A percentile compares a stretch with the other conserved stretches of the same genome.
phyloP scores from a whole-genome alignment of 2,888 invertebrate species.

The Aspidapion aeneum region DNA sequence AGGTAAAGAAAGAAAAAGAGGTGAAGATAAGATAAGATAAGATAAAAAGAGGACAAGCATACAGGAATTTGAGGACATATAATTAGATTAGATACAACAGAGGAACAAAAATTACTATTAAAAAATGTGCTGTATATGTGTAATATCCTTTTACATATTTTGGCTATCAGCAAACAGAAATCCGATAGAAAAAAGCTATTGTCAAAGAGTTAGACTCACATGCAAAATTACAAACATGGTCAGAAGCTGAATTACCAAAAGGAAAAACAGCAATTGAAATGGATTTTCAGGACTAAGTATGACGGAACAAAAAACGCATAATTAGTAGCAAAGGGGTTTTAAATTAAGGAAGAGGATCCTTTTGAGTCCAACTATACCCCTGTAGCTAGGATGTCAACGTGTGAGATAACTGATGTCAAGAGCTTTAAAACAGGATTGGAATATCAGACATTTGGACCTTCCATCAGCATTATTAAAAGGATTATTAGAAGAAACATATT shows the following conservation, averaged over 20 bases:
- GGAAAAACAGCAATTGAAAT: too few relatives aligned
- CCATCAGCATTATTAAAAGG: too few relatives aligned
- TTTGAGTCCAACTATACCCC: too few relatives aligned
- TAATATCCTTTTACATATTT: neutral
- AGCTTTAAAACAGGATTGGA: too few relatives aligned
- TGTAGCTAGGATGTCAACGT: too few relatives aligned
- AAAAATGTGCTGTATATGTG: neutral
- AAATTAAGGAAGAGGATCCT: too few relatives aligned
- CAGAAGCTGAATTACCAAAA: neutral
- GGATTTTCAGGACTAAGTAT: too few relatives aligned
- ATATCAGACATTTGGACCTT: too few relatives aligned
- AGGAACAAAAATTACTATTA: neutral
- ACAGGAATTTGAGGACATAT: neutral
- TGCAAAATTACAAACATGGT: neutral
- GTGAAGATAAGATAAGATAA: neutral
- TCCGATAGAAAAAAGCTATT: neutral
- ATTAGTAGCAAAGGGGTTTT: too few relatives aligned
- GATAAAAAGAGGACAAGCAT: neutral
- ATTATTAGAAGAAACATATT: too few relatives aligned
- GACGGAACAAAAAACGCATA: too few relatives aligned
- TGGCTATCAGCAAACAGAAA: neutral
- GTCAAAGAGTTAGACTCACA: neutral
- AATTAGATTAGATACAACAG: neutral
- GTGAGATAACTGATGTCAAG: too few relatives aligned
- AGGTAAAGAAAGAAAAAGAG: neutral